Evolutionary conservation across 2,888 invertebrate species (phyloP).

Genomic region (Platycheirus rosarum): DNA sequence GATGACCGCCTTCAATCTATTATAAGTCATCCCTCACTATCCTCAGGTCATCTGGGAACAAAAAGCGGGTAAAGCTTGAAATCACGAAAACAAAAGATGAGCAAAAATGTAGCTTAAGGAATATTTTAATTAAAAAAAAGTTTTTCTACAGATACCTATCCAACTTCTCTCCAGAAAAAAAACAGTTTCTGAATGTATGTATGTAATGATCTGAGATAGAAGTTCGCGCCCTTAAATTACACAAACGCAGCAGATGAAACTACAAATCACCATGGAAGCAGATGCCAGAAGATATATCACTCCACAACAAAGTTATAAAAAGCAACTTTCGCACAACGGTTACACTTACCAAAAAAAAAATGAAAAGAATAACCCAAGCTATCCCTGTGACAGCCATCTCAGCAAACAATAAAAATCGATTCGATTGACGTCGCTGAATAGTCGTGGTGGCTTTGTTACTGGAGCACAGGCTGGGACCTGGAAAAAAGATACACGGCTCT

Average conservation of each 20-base stretch:
- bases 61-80: too few species aligned
- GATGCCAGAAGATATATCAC: slow-evolving; percentile 1
- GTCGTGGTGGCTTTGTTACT: slow-evolving; percentile 14
- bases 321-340: slow-evolving; percentile 10
- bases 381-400: slow-evolving; percentile 47
- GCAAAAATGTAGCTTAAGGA: too few species aligned
- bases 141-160: too few species aligned
- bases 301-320: background rate
- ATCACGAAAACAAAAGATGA: too few species aligned
- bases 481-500: slow-evolving; percentile 37
- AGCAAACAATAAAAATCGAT: slow-evolving; percentile 73
- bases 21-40: too few species aligned
- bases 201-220: background rate
- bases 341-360: slow-evolving; percentile 3
- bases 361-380: slow-evolving; percentile 22
- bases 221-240: background rate
- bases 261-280: background rate
- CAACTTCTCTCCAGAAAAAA: too few species aligned
- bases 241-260: background rate
- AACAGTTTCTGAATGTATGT: too few species aligned
- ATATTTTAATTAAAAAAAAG: too few species aligned
- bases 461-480: background rate
- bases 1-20: too few species aligned
- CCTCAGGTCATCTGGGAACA: too few species aligned
- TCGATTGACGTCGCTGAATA: slow-evolving; percentile 64